phyloP scores from a whole-genome alignment of 2,888 invertebrate species.

The Orthonychiurus folsomi region DNA sequence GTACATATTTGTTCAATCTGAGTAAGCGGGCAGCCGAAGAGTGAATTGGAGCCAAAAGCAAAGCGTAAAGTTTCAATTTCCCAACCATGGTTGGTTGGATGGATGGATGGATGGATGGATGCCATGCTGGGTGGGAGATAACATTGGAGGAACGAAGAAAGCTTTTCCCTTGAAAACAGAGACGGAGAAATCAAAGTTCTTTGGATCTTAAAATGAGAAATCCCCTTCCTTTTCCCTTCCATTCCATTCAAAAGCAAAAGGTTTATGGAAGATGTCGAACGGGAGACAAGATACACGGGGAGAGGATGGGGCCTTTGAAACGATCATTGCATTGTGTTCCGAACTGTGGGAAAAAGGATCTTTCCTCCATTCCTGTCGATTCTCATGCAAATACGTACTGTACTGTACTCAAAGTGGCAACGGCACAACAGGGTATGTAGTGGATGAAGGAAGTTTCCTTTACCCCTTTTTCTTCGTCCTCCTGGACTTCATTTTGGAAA shows the following conservation, averaged over 20 bases:
- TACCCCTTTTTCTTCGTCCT: too few relatives aligned
- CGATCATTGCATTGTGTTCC: not conserved
- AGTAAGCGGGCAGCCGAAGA: not conserved
- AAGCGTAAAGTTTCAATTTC: not conserved
- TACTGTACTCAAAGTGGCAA: too few relatives aligned
- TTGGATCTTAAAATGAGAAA: not conserved
- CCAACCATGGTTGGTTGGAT: not conserved
- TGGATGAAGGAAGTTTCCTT: too few relatives aligned
- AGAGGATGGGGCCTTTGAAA: too few relatives aligned
- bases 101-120: too few relatives aligned
- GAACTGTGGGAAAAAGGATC: not conserved
- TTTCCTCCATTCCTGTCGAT: not conserved
- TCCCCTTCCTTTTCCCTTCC: too few relatives aligned
- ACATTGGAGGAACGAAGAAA: not conserved
- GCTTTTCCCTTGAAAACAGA: too few relatives aligned
- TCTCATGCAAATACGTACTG: conserved; percentile 1
- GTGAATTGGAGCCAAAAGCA: too few relatives aligned
- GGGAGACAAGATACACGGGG: not conserved
- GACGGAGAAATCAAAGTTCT: not conserved
- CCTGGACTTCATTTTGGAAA: too few relatives aligned
- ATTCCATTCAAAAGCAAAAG: not conserved
- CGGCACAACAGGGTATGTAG: too few relatives aligned
- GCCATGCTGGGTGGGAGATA: not conserved
- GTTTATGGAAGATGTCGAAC: not conserved
- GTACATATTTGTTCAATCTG: not conserved